Percentiles rank a stretch among this genome's conserved stretches.
These are phyloP conservation scores for Phocides pigmalion DNA, from an alignment of 1,140 invertebrate genomes.

Conservation along the genomic window DNA sequence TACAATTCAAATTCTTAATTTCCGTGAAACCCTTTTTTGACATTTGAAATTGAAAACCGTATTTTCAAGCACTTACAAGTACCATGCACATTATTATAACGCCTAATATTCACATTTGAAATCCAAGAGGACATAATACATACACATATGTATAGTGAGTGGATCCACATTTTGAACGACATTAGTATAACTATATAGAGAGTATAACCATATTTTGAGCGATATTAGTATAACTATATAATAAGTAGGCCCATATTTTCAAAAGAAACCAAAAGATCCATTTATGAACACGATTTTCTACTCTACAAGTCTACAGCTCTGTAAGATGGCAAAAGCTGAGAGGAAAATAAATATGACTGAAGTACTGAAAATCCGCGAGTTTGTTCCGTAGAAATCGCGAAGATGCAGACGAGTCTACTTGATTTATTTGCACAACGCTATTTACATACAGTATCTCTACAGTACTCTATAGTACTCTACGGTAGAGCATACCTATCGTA, in stretches of 20 bases:
- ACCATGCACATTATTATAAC: too few relatives aligned
- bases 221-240: not conserved
- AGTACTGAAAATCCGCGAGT: constrained; percentile 5
- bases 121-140: too few relatives aligned
- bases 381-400: constrained; percentile 1
- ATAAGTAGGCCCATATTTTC: not conserved
- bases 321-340: not conserved
- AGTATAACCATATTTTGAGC: not conserved
- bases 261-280: not conserved
- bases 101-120: too few relatives aligned
- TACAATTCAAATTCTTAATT: too few relatives aligned
- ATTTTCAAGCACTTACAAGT: too few relatives aligned
- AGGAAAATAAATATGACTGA: not conserved
- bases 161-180: too few relatives aligned
- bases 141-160: too few relatives aligned
- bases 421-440: constrained; percentile 4
- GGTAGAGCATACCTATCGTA: not conserved
- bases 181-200: too few relatives aligned
- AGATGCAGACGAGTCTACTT: constrained; percentile 2
- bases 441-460: constrained; percentile 6
- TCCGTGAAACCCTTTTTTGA: too few relatives aligned
- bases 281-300: not conserved
- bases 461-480: not conserved
- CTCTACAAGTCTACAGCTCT: not conserved
- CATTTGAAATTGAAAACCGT: too few relatives aligned